Percentiles rank a stretch among this genome's conserved stretches.
phyloP scores from a whole-genome alignment of 2,113 vertebrate genomes.

The Dasyurus viverrinus region DNA sequence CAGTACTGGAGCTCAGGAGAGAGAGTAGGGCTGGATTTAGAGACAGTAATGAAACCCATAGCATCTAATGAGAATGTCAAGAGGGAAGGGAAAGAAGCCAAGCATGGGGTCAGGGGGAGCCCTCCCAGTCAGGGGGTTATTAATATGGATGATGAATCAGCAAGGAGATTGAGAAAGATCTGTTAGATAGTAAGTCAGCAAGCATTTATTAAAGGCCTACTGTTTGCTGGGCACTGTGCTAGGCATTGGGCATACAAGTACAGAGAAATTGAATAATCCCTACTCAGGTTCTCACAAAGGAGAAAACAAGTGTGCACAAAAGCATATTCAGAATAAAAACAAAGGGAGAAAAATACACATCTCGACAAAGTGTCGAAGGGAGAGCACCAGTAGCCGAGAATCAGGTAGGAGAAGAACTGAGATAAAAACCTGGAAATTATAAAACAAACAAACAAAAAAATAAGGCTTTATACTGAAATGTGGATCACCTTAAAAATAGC shows the following conservation, averaged over 20 bases:
- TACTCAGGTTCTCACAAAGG: neutral
- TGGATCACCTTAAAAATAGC: neutral
- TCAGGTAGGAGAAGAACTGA: too few species aligned
- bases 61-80: neutral
- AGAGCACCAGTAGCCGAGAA: neutral
- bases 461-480: neutral
- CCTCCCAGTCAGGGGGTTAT: neutral
- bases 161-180: neutral
- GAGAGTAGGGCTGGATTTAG: neutral
- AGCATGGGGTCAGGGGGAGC: neutral
- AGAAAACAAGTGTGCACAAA: neutral
- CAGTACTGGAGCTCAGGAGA: neutral
- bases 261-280: neutral
- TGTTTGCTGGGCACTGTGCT: neutral
- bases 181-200: neutral
- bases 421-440: neutral
- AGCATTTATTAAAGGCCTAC: neutral
- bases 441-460: neutral
- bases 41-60: too few species aligned
- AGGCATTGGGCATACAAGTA: neutral
- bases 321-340: neutral
- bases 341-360: neutral
- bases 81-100: neutral
- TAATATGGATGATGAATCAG: neutral
- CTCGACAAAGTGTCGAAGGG: neutral